Percentiles rank a stretch among this genome's conserved stretches.
Evolutionary conservation across 1,140 invertebrate species (phyloP).

Genomic region (Pteromalus puparum): DNA sequence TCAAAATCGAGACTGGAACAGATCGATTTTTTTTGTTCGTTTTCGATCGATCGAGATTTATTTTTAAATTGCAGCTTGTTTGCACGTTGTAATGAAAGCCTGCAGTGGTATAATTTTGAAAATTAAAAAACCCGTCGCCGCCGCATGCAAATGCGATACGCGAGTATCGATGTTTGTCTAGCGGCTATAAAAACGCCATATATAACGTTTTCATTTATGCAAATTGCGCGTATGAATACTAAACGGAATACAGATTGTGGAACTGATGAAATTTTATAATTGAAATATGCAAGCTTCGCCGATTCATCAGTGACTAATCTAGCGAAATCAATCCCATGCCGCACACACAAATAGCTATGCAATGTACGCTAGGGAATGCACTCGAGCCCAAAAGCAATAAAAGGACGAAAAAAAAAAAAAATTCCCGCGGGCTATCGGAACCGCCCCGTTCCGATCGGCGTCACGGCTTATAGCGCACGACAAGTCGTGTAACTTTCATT

Average conservation of each 20-base stretch:
- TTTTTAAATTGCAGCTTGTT: no score
- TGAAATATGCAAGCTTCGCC: neutral
- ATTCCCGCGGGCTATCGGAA: neutral
- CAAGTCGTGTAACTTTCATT: neutral
- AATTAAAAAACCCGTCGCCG: neutral
- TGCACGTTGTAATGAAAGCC: no score
- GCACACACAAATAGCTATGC: no score
- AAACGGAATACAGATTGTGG: neutral
- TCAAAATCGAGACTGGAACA: no score
- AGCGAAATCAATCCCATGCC: no score
- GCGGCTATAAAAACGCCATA: neutral
- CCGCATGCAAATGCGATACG: no score
- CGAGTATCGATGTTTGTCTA: neutral
- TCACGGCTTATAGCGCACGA: no score
- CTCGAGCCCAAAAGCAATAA: neutral
- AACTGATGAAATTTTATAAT: constrained; percentile 13
- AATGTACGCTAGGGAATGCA: neutral
- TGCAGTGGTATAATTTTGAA: no score
- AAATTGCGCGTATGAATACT: neutral
- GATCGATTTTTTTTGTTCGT: no score
- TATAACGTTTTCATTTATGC: neutral
- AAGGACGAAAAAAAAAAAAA: neutral
- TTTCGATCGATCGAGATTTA: no score
- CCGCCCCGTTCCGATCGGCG: neutral
- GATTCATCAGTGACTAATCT: neutral